A percentile compares a stretch with the other conserved stretches of the same genome.
Evolutionary conservation across 2,797 vertebrate species (phyloP).

Genomic region (Nannoperca obscura): DNA sequence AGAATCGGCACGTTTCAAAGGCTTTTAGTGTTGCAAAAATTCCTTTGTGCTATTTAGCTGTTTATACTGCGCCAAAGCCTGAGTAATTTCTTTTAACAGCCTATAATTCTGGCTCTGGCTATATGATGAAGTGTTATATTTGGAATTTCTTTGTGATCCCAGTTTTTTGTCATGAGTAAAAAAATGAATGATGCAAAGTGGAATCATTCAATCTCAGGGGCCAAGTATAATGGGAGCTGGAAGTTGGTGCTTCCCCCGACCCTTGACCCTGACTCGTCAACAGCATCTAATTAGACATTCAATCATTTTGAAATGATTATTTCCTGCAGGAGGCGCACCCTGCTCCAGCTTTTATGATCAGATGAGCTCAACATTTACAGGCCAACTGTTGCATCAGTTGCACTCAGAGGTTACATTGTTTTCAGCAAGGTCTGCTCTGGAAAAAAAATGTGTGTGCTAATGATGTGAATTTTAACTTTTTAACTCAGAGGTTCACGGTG

Average conservation of each 20-base stretch:
- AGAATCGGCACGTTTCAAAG: conserved; percentile 38
- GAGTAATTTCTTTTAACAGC: conserved; percentile 65
- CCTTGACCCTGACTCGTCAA: conserved; percentile 69
- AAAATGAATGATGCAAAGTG: conserved; percentile 66
- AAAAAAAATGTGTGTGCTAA: conserved; percentile 48
- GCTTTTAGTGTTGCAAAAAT: conserved; percentile 54
- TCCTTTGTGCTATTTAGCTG: conserved; percentile 48
- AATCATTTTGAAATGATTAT: conserved; percentile 73
- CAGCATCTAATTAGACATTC: conserved; percentile 75
- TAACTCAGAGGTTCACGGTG: conserved; percentile 32
- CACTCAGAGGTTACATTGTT: conserved; percentile 47
- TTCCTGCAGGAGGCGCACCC: conserved; percentile 70
- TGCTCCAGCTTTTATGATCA: conserved; percentile 62
- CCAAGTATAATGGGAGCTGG: conserved; percentile 63
- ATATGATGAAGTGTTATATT: conserved; percentile 72
- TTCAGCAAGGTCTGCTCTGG: conserved; percentile 25
- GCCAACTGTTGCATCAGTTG: conserved; percentile 74
- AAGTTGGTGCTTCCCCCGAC: conserved; percentile 59
- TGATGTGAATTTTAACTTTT: conserved; percentile 57
- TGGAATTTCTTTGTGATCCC: conserved; percentile 52
- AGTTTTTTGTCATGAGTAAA: conserved; percentile 45
- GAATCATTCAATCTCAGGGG: conserved; percentile 66
- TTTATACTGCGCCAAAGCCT: conserved; percentile 53
- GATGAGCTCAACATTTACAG: conserved; percentile 70
- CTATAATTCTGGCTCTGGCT: conserved; percentile 39